A percentile compares a stretch with the other conserved stretches of the same genome.
Evolutionary conservation across 2,797 vertebrate genomes (phyloP).

Genomic region (Adrianichthys oophorus): DNA sequence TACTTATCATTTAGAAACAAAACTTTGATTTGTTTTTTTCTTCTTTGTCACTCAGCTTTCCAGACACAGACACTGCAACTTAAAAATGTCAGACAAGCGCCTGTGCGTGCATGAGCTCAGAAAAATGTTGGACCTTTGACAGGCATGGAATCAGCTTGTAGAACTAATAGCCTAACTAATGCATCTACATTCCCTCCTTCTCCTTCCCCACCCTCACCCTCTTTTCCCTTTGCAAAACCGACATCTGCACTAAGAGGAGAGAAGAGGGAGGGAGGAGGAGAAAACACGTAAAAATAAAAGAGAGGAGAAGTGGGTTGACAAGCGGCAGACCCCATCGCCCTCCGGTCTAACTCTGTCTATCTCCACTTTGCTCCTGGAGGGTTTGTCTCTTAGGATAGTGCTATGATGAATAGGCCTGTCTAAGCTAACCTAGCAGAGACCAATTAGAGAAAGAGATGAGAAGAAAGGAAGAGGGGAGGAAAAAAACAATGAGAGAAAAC

Average conservation of each 20-base stretch:
- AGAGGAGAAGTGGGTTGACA: constrained; percentile 70
- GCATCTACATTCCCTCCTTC: constrained; percentile 83
- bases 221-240: constrained; percentile 54
- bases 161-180: constrained; percentile 99
- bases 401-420: constrained; percentile 99
- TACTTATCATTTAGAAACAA: constrained; percentile 51
- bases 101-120: constrained; percentile 23
- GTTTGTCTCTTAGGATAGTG: constrained; percentile 89
- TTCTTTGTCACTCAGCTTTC: constrained; percentile 53
- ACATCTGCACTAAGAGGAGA: constrained; percentile 46
- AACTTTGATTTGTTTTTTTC: constrained; percentile 35
- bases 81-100: constrained; percentile 62
- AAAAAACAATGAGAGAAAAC: constrained; percentile 72
- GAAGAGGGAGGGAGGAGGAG: constrained; percentile 11
- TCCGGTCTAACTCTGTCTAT: constrained; percentile 71
- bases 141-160: constrained; percentile 95
- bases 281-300: constrained; percentile 25
- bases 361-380: constrained; percentile 82
- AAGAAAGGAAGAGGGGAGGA: constrained; percentile 26
- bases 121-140: constrained; percentile 80
- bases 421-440: constrained; percentile 93
- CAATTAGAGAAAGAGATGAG: constrained; percentile 84
- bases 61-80: constrained; percentile 55
- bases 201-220: constrained; percentile 16
- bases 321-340: constrained; percentile 73